Evolutionary conservation across 2,888 invertebrate genomes (phyloP), one percentile per base, ranked within the genome.

Genomic region (Cephus nigrinus): DNA sequence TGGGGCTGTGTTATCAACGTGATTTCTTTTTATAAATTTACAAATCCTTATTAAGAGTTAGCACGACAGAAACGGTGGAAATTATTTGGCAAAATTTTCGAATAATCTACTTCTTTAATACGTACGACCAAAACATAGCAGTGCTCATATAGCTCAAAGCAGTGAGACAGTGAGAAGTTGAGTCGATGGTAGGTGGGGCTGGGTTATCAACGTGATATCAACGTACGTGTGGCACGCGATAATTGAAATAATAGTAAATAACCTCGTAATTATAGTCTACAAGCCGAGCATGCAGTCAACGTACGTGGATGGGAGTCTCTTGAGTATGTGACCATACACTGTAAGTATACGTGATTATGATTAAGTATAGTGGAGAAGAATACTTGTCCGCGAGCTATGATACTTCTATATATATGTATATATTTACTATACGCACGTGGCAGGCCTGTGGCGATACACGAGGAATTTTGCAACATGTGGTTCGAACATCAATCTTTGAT

Each of bases 161-260:
- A 55, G 23, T 23, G 23, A 23, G 40, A 73, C 76, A 15, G 30
- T n/a, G 76, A 33, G 68, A 73, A 73, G 68, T 68, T 33, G 73
- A 12, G 68, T 23, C 74, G 35, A 68, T 69, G 76, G 69, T n/a
- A 32, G 32, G 76, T 31, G n/a, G 74, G 34, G 34, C 34, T 68
- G 80, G 76, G 75, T 75, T 83, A 83, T 82, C 82, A 81, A 79
- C 80, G 81, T 81, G 80, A 82, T 84, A 85, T 84, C 84, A 80
- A 78, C 78, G 78, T 83, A 82, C 88, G 86, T 88, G 86, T 86
- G 86, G 88, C 88, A 88, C 88, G 88, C 88, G 87, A 88, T 88
- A 88, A 89, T 88, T 88, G 88, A 88, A 88, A 88, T 88, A 88
- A 88, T 88, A 87, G 86, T 87, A 87, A 88, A 88, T 87, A 88